A percentile compares a stretch with the other conserved stretches of the same genome.
Conservation (phyloP, 2,113 vertebrate genomes). For the Potamarius usumacintae region DNA sequence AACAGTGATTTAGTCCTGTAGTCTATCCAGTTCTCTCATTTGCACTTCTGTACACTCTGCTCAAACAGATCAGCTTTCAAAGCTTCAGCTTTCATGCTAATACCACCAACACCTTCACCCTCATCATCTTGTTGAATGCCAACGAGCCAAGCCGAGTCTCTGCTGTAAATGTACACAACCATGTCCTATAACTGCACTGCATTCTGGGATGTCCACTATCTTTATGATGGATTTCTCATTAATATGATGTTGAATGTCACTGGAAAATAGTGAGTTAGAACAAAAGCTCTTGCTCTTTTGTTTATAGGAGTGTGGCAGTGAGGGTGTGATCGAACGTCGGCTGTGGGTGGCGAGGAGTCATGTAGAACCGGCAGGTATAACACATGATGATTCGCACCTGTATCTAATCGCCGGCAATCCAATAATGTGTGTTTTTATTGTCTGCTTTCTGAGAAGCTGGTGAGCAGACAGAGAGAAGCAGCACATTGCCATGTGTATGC, state of each 20-base stretch:
- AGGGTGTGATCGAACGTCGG: too few relatives aligned
- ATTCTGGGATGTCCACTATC: neutral
- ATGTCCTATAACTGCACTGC: neutral
- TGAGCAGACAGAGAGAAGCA: too few relatives aligned
- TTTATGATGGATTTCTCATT: neutral
- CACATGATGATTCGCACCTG: too few relatives aligned
- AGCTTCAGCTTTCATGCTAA: neutral
- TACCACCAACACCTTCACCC: neutral
- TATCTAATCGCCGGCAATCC: too few relatives aligned
- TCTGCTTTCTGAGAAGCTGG: too few relatives aligned
- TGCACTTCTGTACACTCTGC: neutral
- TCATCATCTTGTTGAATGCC: neutral
- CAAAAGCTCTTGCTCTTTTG: neutral
- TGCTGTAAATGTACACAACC: neutral
- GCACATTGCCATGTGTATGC: too few relatives aligned
- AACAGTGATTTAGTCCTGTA: neutral
- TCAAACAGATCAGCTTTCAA: neutral
- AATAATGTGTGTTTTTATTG: too few relatives aligned
- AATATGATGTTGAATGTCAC: neutral
- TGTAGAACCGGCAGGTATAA: too few relatives aligned
- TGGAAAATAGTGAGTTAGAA: neutral
- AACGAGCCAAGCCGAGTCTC: neutral
- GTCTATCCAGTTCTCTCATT: neutral
- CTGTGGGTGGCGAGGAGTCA: too few relatives aligned
- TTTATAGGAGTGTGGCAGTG: neutral